Evolutionary conservation across 1,140 invertebrate genomes (phyloP), one percentile per base, ranked within the genome.

Genomic region (Sitobion miscanthi): DNA sequence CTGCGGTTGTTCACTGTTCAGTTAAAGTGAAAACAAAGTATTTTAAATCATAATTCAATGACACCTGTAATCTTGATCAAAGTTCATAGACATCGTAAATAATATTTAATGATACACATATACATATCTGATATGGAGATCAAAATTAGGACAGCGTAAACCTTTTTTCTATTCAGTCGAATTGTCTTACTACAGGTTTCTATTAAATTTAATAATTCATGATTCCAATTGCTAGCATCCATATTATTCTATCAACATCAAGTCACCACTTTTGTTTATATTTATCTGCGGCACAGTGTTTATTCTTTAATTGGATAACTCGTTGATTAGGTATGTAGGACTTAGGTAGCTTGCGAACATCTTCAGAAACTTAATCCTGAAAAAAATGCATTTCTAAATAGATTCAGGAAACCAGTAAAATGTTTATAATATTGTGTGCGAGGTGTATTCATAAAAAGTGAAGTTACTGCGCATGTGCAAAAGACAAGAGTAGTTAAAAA

Each of bases 61-160:
- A 89, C 87, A 54, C 49, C 87, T 38, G 49, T 89, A 89, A 89
- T 54, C 87, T 89, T 54, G 87, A 89, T 89, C 87, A 30, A 89
- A 89, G 87, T 54, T 89, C 87, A 89, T 54, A 54, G 87, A 89
- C 87, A 89, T 35, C n/a, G 87, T 54, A 89, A 52, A 54, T 54
- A 89, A 89, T 77, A 77, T 54, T 89, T 54, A 89, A 89, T 35
- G 87, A 89, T 89, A 54, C 87, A 35, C 87, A 54, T 89, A 49
- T 49, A 35, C 49, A 54, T 89, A 49, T 83, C 62, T 77, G 30
- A 77, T 89, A 38, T 8, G 47, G 49, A 54, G 23, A 52, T 54
- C 49, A 54, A 89, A 89, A 89, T 89, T 89, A 89, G 87, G 52
- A 89, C 87, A 89, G 52, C 49, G 49, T 89, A 89, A 54, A 89